Evolutionary conservation across 2,888 invertebrate genomes (phyloP), one percentile per base, ranked within the genome.

Genomic region (Drosophila suboccidentalis): DNA sequence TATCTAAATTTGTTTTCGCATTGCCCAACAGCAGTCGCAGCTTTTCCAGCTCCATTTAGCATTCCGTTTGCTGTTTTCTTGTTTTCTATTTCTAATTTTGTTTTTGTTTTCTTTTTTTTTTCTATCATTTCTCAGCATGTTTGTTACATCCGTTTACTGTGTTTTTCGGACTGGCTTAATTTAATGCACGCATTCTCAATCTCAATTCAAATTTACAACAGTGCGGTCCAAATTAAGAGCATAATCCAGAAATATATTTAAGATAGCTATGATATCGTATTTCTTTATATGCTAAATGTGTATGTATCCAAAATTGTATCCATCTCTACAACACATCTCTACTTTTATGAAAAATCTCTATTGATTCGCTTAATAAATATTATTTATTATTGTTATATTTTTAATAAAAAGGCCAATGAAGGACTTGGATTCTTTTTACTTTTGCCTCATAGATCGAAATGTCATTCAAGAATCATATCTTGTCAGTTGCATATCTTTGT

Each of bases 1-100:
- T 84, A 89, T 90, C 87, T 88, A 90, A 84, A 87, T 90, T 87
- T 89, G 87, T 85, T 86, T 87, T 84, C 84, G 66, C 75, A 72
- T 80, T 80, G 68, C 64, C 55, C 60, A 41, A 41, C 73, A 50
- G 59, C 46, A 46, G 46, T 26, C 46, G 51, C 55, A 51, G 59
- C 58, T 43, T 72, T 47, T 58, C 47, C 34, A 64, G 43, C 19
- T 47, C 49, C 64, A 50, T 74, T 78, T 55, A 57, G 57, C 75
- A 64, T 64, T 70, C 34, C 53, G 43, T 54, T 62, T 54, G 57
- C 26, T 39, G 11, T 41, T 68, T 57, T 36, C 11, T 15, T 2
- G 15, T 19, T 44, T 59, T 46, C 46, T 15, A 50, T 63, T 17
- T 22, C 10, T 17, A 4, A 17, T 32, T 34, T 1, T 57, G 10